These are phyloP conservation scores for Monoplex corrugatus DNA, from an alignment of 2,888 invertebrate species.

Conservation along the genomic window DNA sequence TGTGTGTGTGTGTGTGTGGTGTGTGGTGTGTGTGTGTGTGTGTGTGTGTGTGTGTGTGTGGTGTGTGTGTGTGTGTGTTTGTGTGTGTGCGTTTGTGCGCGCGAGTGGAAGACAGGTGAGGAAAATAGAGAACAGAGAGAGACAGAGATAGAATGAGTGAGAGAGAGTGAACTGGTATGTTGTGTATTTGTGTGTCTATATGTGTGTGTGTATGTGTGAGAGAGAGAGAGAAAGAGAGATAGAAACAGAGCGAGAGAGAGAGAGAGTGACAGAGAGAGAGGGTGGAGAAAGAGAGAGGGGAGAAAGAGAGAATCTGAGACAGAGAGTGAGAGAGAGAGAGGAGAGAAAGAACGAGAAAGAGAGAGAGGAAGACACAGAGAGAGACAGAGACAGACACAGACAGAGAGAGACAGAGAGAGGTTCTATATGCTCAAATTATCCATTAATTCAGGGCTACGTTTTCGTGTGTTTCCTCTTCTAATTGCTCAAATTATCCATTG, in stretches of 20 bases:
- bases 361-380: not conserved
- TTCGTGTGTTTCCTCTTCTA: too few relatives aligned
- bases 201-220: too few relatives aligned
- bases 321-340: not conserved
- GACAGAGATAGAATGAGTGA: too few relatives aligned
- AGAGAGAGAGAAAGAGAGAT: not conserved
- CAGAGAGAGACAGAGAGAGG: conserved; percentile 22
- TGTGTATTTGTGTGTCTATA: too few relatives aligned
- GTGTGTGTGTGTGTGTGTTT: conserved; percentile 36
- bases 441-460: too few relatives aligned
- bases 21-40: conserved; percentile 9
- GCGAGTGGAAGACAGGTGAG: not conserved
- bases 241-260: not conserved
- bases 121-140: not conserved
- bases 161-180: too few relatives aligned
- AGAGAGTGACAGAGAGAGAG: not conserved
- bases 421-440: not conserved
- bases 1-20: conserved; percentile 42
- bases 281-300: too few relatives aligned
- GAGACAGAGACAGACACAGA: conserved; percentile 14
- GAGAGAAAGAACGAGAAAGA: not conserved
- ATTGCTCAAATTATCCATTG: too few relatives aligned
- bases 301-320: too few relatives aligned
- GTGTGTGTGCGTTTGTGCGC: not conserved
- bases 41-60: not conserved